Conservation (phyloP, 2,888 invertebrate genomes). For the Eupithecia subfuscata region DNA sequence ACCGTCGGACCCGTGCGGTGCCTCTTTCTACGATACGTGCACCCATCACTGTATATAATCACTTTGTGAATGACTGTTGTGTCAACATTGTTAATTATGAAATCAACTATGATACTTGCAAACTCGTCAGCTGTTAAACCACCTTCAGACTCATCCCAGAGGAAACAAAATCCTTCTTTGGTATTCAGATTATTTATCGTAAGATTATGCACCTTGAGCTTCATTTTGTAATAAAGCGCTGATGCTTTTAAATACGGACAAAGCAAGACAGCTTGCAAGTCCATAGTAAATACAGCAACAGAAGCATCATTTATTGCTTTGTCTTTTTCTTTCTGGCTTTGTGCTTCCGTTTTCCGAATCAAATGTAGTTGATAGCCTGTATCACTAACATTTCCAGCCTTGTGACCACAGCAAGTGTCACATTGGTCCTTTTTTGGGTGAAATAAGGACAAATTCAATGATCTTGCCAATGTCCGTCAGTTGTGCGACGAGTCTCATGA, state of each 20-base stretch:
- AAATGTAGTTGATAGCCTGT: constrained; percentile 25
- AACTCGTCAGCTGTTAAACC: constrained; percentile 35
- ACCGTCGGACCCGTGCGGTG: too few relatives aligned
- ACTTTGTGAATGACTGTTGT: constrained; percentile 30
- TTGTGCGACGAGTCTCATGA: too few relatives aligned
- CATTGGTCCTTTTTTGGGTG: constrained; percentile 21
- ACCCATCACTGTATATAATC: constrained; percentile 29
- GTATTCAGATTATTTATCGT: constrained; percentile 32
- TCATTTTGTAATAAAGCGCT: constrained; percentile 25
- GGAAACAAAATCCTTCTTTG: constrained; percentile 19
- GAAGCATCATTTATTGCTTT: constrained; percentile 21
- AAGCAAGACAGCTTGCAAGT: constrained; percentile 32
- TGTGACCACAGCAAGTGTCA: constrained; percentile 31
- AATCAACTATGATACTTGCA: constrained; percentile 33
- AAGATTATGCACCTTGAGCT: constrained; percentile 34
- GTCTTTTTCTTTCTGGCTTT: constrained; percentile 23
- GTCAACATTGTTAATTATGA: constrained; percentile 33
- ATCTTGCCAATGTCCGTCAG: too few relatives aligned
- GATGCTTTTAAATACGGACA: constrained; percentile 32
- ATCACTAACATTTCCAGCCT: constrained; percentile 32
- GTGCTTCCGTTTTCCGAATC: constrained; percentile 23
- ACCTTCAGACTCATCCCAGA: constrained; percentile 27
- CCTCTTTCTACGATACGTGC: too few relatives aligned
- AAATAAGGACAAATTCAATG: constrained; percentile 8
- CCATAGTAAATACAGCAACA: constrained; percentile 26